Conservation (phyloP, 2,888 invertebrate species). For the Drosophila kuntzei region DNA sequence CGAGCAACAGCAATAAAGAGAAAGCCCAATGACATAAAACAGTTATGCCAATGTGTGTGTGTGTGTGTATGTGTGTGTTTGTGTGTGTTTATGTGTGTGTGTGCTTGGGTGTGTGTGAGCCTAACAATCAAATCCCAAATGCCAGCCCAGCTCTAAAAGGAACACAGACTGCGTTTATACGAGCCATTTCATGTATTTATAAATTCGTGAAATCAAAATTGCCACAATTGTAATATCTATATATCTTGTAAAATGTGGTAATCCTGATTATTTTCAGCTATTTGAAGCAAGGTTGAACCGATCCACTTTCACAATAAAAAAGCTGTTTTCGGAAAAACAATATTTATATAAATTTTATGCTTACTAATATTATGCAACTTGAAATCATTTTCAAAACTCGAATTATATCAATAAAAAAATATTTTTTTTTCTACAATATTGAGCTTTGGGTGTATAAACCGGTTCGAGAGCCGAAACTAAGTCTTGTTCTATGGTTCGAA, state of each 20-base stretch:
- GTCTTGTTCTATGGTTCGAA: too few relatives aligned
- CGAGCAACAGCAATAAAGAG: conserved; percentile 26
- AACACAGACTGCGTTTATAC: conserved; percentile 7
- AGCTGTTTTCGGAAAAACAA: too few relatives aligned
- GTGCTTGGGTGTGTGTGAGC: conserved; percentile 12
- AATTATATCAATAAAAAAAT: too few relatives aligned
- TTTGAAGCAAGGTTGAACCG: too few relatives aligned
- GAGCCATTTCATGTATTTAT: not conserved
- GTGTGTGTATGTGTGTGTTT: not conserved
- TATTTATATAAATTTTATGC: too few relatives aligned
- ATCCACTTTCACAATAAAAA: too few relatives aligned
- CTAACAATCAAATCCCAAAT: conserved; percentile 63
- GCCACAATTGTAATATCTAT: too few relatives aligned
- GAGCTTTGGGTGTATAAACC: too few relatives aligned
- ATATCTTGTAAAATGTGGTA: not conserved
- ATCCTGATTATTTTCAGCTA: not conserved
- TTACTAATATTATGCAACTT: too few relatives aligned
- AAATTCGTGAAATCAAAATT: not conserved
- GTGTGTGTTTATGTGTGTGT: conserved; percentile 8
- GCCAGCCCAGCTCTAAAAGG: conserved; percentile 36
- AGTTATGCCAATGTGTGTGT: conserved; percentile 13
- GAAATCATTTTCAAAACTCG: too few relatives aligned
- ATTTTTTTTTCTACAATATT: too few relatives aligned
- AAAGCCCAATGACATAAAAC: conserved; percentile 41
- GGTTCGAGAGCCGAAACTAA: too few relatives aligned